Percentiles rank a stretch among this genome's conserved stretches.
Evolutionary conservation across 1,140 invertebrate species (phyloP).

Genomic region (Pseudomyrmex concolor): DNA sequence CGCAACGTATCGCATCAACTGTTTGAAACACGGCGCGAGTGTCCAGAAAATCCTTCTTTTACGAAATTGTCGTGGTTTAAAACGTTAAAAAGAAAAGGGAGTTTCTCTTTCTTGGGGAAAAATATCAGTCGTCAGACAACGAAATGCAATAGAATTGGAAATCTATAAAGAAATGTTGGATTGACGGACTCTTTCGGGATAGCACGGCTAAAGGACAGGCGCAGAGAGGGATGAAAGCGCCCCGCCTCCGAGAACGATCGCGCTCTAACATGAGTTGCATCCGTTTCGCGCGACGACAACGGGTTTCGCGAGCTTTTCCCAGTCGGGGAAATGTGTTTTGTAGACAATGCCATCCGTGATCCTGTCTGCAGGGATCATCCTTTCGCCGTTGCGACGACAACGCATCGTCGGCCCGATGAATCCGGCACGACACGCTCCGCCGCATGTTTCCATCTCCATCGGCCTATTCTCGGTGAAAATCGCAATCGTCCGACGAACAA

Average conservation of each 20-base stretch:
- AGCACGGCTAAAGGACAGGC: background rate
- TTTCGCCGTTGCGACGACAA: slow-evolving; percentile 58
- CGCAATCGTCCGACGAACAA: slow-evolving; percentile 45
- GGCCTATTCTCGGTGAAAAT: slow-evolving; percentile 41
- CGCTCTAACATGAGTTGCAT: slow-evolving; percentile 32
- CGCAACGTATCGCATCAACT: background rate
- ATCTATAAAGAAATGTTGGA: slow-evolving; percentile 24
- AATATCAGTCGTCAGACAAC: slow-evolving; percentile 36
- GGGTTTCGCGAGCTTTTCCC: slow-evolving; percentile 40
- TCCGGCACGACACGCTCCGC: slow-evolving; percentile 57
- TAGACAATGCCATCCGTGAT: slow-evolving; percentile 63
- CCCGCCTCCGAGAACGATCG: slow-evolving; percentile 19
- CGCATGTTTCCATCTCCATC: slow-evolving; percentile 50
- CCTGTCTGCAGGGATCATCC: slow-evolving; percentile 67
- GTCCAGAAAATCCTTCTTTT: too few species aligned
- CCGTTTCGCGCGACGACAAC: slow-evolving; percentile 43
- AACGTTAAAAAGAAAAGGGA: background rate
- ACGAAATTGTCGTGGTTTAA: background rate
- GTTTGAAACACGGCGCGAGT: too few species aligned
- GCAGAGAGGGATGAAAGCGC: slow-evolving; percentile 29
- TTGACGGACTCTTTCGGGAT: slow-evolving; percentile 30
- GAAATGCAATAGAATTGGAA: slow-evolving; percentile 14
- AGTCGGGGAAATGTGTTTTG: slow-evolving; percentile 55
- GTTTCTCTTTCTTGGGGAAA: background rate
- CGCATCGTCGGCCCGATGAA: slow-evolving; percentile 43